Evolutionary conservation across 2,113 vertebrate genomes (phyloP).

Genomic region (Glaucomys volans): DNA sequence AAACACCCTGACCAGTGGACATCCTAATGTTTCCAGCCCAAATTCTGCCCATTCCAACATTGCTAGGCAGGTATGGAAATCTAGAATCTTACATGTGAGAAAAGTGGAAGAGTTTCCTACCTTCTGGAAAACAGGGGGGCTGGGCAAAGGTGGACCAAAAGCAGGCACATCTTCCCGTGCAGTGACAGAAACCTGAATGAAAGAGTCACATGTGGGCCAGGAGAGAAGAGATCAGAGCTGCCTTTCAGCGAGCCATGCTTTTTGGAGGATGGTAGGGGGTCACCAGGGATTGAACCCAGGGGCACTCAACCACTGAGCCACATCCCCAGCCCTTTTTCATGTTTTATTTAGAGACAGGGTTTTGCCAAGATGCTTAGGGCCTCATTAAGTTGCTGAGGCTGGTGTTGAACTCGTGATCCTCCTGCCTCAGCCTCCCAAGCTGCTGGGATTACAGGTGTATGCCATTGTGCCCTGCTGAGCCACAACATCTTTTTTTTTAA

Average conservation of each 20-base stretch:
- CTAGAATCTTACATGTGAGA: background rate
- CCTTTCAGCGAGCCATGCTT: background rate
- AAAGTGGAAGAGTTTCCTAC: conserved; percentile 79
- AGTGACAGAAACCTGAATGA: conserved; percentile 94
- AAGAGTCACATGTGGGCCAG: background rate
- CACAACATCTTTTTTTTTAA: too few species aligned
- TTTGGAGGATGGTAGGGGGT: too few species aligned
- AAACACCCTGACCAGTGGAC: background rate
- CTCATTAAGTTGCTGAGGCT: too few species aligned
- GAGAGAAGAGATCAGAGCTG: background rate
- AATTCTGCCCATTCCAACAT: background rate
- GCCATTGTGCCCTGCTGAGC: too few species aligned
- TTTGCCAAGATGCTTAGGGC: too few species aligned
- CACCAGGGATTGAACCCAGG: too few species aligned
- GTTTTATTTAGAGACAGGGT: too few species aligned
- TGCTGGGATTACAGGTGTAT: too few species aligned
- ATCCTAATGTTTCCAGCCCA: background rate
- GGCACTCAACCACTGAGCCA: too few species aligned
- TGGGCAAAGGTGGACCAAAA: conserved; percentile 94
- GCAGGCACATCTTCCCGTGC: conserved; percentile 95
- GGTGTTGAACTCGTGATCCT: too few species aligned
- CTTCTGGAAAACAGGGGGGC: conserved; percentile 93
- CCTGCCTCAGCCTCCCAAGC: too few species aligned
- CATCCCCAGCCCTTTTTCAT: too few species aligned
- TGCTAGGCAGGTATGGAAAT: accelerated